Percentiles rank a stretch among this genome's conserved stretches.
Evolutionary conservation across 37 sponge, comb jelly and placozoan genomes (phyloP).

Genomic region (Ianthella basta): DNA sequence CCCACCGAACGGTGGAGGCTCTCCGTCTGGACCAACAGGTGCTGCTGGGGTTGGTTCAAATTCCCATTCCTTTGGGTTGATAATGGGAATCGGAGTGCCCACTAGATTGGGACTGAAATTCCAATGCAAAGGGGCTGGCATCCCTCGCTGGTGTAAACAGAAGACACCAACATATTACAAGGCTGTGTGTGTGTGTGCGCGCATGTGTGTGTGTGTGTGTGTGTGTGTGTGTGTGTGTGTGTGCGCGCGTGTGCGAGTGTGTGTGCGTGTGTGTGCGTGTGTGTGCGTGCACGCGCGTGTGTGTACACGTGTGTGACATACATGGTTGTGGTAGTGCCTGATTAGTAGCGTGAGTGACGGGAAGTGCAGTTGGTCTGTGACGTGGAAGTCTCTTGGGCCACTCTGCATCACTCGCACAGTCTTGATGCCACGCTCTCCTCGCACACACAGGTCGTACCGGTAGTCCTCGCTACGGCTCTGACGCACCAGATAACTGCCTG

Average conservation of each 20-base stretch:
- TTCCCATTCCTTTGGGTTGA: not conserved
- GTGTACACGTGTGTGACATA: not conserved
- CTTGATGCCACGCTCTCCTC: not conserved
- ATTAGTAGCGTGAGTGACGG: not conserved
- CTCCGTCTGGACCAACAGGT: not conserved
- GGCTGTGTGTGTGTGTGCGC: not conserved
- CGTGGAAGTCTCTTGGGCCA: not conserved
- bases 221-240: conserved; percentile 15
- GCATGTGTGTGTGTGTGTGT: not conserved
- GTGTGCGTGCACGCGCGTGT: not conserved
- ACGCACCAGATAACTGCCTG: conserved; percentile 54
- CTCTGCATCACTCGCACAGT: not conserved
- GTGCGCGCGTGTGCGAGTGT: not conserved
- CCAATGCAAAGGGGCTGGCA: conserved; percentile 36
- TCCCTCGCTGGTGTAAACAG: conserved; percentile 40
- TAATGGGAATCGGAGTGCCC: not conserved
- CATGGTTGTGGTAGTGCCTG: no score
- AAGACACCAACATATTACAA: not conserved
- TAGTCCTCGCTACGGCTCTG: conserved; percentile 51
- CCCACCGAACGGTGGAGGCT: not conserved
- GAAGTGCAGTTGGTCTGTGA: not conserved
- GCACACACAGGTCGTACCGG: conserved; percentile 56
- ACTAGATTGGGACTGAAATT: conserved; percentile 40
- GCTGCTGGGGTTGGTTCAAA: not conserved
- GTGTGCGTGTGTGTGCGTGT: not conserved